Percentiles rank a stretch among this genome's conserved stretches.
These are phyloP conservation scores for Phalacrocorax aristotelis DNA, from an alignment of 2,113 vertebrate genomes.

Conservation along the genomic window DNA sequence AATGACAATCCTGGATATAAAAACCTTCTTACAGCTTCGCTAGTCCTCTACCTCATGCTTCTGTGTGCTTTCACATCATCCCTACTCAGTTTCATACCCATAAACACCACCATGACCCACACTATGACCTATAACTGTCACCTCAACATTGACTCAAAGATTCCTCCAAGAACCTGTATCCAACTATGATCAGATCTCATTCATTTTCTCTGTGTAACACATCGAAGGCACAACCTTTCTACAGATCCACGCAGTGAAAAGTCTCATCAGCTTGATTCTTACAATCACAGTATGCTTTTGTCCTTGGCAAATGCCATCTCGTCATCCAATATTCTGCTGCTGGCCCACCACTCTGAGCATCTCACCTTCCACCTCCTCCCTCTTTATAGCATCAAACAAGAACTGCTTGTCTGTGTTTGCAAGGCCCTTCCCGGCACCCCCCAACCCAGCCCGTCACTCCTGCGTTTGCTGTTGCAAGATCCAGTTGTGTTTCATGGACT, in stretches of 20 bases:
- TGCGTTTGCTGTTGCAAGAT: background rate
- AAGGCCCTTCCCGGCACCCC: background rate
- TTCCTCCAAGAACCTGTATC: background rate
- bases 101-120: background rate
- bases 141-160: background rate
- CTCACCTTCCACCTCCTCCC: background rate
- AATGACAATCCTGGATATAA: background rate
- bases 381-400: background rate
- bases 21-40: background rate
- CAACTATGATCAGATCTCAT: background rate
- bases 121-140: background rate
- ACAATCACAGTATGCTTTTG: background rate
- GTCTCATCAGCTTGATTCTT: background rate
- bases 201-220: background rate
- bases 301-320: background rate
- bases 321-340: background rate
- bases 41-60: background rate
- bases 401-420: background rate
- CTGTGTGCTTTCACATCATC: rapidly evolving
- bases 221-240: background rate
- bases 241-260: background rate
- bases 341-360: background rate
- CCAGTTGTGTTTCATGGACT: background rate
- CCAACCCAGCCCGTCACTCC: background rate
- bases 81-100: background rate